These are phyloP conservation scores for Lasius platythorax DNA, from an alignment of 2,888 invertebrate species.

Conservation along the genomic window DNA sequence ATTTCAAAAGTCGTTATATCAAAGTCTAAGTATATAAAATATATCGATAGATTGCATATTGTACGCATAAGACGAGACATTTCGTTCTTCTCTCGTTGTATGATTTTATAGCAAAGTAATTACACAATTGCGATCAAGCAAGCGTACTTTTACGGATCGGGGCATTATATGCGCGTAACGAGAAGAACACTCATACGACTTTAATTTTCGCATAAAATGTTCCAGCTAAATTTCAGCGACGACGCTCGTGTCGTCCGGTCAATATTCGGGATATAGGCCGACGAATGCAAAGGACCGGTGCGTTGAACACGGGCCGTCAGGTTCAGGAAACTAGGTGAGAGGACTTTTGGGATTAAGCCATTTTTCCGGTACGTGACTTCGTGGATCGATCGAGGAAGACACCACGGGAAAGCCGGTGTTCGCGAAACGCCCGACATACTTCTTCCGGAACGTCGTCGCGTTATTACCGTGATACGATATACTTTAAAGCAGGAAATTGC, in stretches of 20 bases:
- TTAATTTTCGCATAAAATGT: slow-evolving; percentile 42
- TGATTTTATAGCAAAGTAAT: background rate
- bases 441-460: slow-evolving; percentile 67
- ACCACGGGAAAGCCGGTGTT: slow-evolving; percentile 58
- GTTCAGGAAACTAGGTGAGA: slow-evolving; percentile 70
- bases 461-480: slow-evolving; percentile 71
- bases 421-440: slow-evolving; percentile 67
- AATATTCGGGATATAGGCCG: slow-evolving; percentile 64
- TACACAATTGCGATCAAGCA: background rate
- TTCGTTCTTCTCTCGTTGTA: background rate
- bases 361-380: slow-evolving; percentile 70
- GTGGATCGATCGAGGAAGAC: slow-evolving; percentile 53
- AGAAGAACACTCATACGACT: slow-evolving; percentile 26
- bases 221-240: slow-evolving; percentile 38
- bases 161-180: background rate
- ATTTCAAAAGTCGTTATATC: background rate
- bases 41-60: background rate
- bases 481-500: slow-evolving; percentile 59
- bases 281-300: slow-evolving; percentile 58
- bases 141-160: background rate
- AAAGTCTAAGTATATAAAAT: background rate
- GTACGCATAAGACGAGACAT: background rate
- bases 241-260: slow-evolving; percentile 45
- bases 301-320: slow-evolving; percentile 55
- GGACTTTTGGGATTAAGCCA: slow-evolving; percentile 75